Conservation (phyloP, 2,797 vertebrate genomes). For the Manis crassicaudata region DNA sequence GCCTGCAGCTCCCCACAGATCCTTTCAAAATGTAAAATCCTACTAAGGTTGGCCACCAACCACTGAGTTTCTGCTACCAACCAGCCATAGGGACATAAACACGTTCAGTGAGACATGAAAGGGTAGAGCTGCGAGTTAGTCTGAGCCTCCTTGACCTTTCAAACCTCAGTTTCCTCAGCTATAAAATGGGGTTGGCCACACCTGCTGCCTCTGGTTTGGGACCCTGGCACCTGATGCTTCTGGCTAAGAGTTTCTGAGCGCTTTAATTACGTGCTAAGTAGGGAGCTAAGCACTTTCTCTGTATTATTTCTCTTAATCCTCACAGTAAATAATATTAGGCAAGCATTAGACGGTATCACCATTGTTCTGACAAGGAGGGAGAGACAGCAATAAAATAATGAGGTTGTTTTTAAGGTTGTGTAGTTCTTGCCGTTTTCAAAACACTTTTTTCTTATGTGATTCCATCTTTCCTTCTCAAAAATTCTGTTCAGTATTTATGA, state of each 20-base stretch:
- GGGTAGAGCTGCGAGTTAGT: background rate
- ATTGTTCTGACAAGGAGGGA: background rate
- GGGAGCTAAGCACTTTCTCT: background rate
- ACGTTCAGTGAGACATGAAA: too few species aligned
- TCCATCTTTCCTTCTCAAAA: background rate
- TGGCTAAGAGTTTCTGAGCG: too few species aligned
- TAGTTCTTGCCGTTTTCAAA: background rate
- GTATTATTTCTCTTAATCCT: background rate
- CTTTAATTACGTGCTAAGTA: too few species aligned
- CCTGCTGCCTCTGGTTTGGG: too few species aligned
- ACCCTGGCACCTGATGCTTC: rapidly evolving
- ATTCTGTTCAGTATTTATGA: background rate
- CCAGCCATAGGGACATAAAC: background rate
- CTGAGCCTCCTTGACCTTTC: background rate
- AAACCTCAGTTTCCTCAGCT: background rate
- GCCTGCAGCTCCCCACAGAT: too few species aligned
- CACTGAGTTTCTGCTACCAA: background rate
- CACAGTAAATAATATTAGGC: background rate
- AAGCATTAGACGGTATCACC: background rate
- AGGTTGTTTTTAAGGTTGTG: background rate
- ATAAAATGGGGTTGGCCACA: background rate
- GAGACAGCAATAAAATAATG: too few species aligned
- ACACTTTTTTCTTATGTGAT: background rate
- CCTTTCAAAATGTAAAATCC: background rate
- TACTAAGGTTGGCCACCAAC: background rate